Base-by-base conservation (phyloP, 2,888 invertebrate species). In the Macrophya annulata region DNA sequence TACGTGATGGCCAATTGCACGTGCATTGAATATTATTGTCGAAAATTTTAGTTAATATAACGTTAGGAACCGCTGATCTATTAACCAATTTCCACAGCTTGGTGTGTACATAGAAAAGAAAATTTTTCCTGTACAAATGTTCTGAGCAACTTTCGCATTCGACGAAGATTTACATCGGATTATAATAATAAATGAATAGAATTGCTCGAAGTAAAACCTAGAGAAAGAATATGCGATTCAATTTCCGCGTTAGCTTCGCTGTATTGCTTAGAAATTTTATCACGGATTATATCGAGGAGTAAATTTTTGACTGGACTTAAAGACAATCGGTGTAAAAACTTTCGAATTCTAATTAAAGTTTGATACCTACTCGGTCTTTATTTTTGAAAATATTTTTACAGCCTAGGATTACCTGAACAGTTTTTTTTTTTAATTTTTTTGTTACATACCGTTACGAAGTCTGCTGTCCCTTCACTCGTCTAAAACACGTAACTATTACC, bases 1-100 rank as follows among this genome's bases (percentile, higher is more conserved):
- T 71, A 83, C 83, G 83, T 83, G 83, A 83, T 71, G 68, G 83
- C 83, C 48, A 25, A 37, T n/a, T 71, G 48, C 68, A 83, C 83
- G 83, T 65, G 83, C 83, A 83, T 83, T 9, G 83, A 83, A 83
- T 83, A 31, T 65, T 15, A 83, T 48, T 51, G 77, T 31, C 25
- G 40, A 59, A 59, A 8, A 81, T 43, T 21, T 6, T 43, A 10
- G 21, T 25, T 81, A 8, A 62, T 15, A 8, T 40, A 79, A 59
- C 59, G 43, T 8, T 5, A 17, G 72, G 72, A n/a, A n/a, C 40
- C 43, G 72, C 21, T 43, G 72, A 45, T 40, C 21, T n/a, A 43
- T 9, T 21, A 74, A 74, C 21, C 10, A 45, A 74, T 45, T 21
- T 45, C 72, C 10, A 43, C 17, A 45, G n/a, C 10, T 21, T 12